Conservation (phyloP, 2,888 invertebrate species). For the Busseola fusca region DNA sequence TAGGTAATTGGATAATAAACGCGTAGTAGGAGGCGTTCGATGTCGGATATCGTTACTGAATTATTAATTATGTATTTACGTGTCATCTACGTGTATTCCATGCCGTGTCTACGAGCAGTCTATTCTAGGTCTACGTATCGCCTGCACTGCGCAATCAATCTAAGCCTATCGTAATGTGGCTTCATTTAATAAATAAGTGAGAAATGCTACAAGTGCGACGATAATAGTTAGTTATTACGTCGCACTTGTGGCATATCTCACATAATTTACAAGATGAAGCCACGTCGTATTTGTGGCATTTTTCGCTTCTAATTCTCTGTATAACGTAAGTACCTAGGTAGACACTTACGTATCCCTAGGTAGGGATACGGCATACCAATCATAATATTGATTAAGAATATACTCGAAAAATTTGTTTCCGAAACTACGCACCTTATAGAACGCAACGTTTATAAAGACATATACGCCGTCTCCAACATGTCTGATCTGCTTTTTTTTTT, state of each 20-base stretch:
- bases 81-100: neutral
- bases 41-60: neutral
- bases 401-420: neutral
- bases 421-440: neutral
- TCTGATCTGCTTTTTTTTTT: too few species aligned
- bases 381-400: neutral
- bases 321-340: neutral
- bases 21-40: neutral
- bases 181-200: slow-evolving; percentile 13
- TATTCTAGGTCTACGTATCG: neutral
- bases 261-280: too few species aligned
- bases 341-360: too few species aligned
- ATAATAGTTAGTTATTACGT: slow-evolving; percentile 11
- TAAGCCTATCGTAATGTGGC: slow-evolving; percentile 11
- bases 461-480: neutral
- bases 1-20: slow-evolving; percentile 1
- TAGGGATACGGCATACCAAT: neutral
- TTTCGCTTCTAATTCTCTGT: neutral
- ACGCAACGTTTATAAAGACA: neutral
- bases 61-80: neutral
- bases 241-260: neutral
- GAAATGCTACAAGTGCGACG: too few species aligned
- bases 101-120: neutral
- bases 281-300: neutral
- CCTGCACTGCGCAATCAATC: slow-evolving; percentile 3